Conservation (phyloP, 2,888 invertebrate genomes). For the Orgyia antiqua region DNA sequence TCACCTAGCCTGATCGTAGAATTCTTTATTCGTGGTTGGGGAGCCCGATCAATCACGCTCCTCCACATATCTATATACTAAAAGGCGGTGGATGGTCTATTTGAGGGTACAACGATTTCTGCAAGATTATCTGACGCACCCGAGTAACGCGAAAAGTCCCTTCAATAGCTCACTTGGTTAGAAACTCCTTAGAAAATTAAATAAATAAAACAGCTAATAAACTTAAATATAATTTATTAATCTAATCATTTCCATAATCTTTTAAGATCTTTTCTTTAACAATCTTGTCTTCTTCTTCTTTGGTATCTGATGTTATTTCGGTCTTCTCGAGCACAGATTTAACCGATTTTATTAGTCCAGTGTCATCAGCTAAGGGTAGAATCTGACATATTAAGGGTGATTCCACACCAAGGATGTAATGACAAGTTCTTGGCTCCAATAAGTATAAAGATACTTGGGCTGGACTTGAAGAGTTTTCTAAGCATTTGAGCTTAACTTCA, state of each 20-base stretch:
- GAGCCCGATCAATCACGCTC: too few relatives aligned
- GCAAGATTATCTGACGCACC: too few relatives aligned
- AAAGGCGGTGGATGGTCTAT: too few relatives aligned
- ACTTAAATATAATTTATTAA: not conserved
- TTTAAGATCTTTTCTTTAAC: constrained; percentile 29
- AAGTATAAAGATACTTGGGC: constrained; percentile 92
- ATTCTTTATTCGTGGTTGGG: too few relatives aligned
- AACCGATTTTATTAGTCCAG: constrained; percentile 79
- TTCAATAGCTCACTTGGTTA: too few relatives aligned
- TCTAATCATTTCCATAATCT: constrained; percentile 50
- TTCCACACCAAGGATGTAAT: constrained; percentile 96
- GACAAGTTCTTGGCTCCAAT: constrained; percentile 94
- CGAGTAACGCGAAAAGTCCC: too few relatives aligned
- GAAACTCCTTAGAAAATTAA: too few relatives aligned
- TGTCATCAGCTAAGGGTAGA: constrained; percentile 87
- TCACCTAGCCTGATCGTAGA: too few relatives aligned
- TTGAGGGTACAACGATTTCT: too few relatives aligned
- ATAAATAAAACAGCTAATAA: too few relatives aligned
- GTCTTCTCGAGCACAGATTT: constrained; percentile 27
- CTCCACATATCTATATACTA: too few relatives aligned
- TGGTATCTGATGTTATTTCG: constrained; percentile 23
- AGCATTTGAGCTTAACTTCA: constrained; percentile 90
- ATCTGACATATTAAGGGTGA: constrained; percentile 94
- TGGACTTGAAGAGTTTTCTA: constrained; percentile 83
- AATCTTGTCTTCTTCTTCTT: constrained; percentile 31